Evolutionary conservation across 64 coral and sea anemone species (phyloP).

Genomic region (Anthopleura sola): DNA sequence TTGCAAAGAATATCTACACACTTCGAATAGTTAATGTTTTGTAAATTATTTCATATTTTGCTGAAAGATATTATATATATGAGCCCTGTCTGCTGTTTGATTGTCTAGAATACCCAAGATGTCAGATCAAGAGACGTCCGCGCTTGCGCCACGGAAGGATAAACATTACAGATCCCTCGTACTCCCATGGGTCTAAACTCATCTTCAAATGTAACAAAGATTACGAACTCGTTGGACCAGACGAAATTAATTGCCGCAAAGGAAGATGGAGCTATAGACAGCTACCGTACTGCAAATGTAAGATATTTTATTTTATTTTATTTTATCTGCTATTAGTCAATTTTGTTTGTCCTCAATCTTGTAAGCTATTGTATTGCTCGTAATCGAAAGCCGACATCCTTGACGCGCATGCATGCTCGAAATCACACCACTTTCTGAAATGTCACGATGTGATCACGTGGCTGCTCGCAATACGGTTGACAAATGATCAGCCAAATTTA

Average conservation of each 20-base stretch:
- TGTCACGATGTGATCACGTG: too few relatives aligned
- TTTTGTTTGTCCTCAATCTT: too few relatives aligned
- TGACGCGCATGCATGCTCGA: too few relatives aligned
- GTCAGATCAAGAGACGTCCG: not conserved
- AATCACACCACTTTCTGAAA: too few relatives aligned
- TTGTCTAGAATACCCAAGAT: not conserved
- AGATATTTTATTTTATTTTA: not conserved
- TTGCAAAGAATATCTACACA: not conserved
- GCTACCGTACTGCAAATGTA: slow-evolving; percentile 54
- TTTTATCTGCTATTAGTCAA: not conserved
- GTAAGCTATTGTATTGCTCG: too few relatives aligned
- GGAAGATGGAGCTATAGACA: slow-evolving; percentile 31
- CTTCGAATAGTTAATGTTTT: not conserved
- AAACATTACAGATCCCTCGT: slow-evolving; percentile 39
- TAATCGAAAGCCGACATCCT: too few relatives aligned
- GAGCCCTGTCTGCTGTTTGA: not conserved
- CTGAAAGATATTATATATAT: not conserved
- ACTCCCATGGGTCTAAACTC: slow-evolving; percentile 48
- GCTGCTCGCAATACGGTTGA: too few relatives aligned
- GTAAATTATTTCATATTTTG: not conserved
- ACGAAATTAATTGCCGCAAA: slow-evolving; percentile 43
- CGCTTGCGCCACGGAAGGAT: slow-evolving; percentile 43
- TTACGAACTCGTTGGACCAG: slow-evolving; percentile 46
- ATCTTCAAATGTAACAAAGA: slow-evolving; percentile 63
- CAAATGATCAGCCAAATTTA: too few relatives aligned